Conservation (phyloP, 2,113 vertebrate genomes). For the Epinephelus fuscoguttatus region DNA sequence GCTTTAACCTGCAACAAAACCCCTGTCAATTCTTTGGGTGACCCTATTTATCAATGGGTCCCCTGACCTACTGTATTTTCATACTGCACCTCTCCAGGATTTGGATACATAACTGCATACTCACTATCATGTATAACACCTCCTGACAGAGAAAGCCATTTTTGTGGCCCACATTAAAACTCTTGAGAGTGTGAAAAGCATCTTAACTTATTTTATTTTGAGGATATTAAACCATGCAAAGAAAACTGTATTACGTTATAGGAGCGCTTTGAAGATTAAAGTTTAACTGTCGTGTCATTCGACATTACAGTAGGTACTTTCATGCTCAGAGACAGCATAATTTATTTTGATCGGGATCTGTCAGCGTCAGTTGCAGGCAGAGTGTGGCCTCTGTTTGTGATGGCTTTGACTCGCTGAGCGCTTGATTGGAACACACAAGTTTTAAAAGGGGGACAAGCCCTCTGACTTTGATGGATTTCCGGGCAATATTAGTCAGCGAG, state of each 20-base stretch:
- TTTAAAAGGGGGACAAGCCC: slow-evolving; percentile 67
- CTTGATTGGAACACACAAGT: slow-evolving; percentile 70
- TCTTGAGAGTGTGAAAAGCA: slow-evolving; percentile 55
- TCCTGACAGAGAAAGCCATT: slow-evolving; percentile 4
- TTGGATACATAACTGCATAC: background rate
- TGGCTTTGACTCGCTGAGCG: slow-evolving; percentile 62
- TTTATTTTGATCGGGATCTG: slow-evolving; percentile 69
- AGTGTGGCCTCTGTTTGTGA: slow-evolving; percentile 62
- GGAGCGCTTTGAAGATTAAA: slow-evolving; percentile 70
- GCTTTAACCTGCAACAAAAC: background rate
- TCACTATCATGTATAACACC: slow-evolving; percentile 5
- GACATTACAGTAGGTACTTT: slow-evolving; percentile 70
- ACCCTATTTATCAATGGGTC: background rate
- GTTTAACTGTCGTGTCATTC: slow-evolving; percentile 57
- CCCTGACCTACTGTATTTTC: background rate
- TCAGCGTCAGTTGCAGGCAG: slow-evolving; percentile 48
- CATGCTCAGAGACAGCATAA: slow-evolving; percentile 65
- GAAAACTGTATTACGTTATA: slow-evolving; percentile 61
- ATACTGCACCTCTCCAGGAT: background rate
- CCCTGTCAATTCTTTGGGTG: background rate
- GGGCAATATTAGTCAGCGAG: slow-evolving; percentile 80
- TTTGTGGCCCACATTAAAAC: slow-evolving; percentile 40
- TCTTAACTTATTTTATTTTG: slow-evolving; percentile 63
- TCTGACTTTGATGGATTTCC: slow-evolving; percentile 84
- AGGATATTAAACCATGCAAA: slow-evolving; percentile 58